Conservation (phyloP, 2,888 invertebrate species). For the Tipula unca region DNA sequence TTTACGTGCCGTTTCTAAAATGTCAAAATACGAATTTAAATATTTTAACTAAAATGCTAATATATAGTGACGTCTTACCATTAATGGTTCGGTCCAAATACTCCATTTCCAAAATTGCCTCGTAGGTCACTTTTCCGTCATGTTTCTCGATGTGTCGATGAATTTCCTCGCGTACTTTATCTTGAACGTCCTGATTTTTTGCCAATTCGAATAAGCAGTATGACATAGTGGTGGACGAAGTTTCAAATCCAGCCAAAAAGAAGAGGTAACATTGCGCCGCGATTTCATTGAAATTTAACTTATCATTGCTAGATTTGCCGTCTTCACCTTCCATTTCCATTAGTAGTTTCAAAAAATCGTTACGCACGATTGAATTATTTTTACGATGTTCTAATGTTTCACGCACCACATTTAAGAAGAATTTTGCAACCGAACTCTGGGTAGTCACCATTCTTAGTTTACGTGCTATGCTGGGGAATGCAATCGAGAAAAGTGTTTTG, state of each 20-base stretch:
- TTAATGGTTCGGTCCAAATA: constrained; percentile 28
- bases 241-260: constrained; percentile 14
- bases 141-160: background rate
- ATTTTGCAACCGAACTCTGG: background rate
- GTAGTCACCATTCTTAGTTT: background rate
- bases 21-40: constrained; percentile 26
- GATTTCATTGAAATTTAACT: background rate
- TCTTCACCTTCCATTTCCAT: constrained; percentile 29
- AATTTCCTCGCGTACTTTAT: background rate
- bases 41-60: constrained; percentile 23
- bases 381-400: background rate
- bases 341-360: background rate
- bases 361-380: background rate
- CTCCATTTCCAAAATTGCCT: constrained; percentile 37
- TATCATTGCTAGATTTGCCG: background rate
- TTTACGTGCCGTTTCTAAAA: constrained; percentile 37
- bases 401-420: background rate
- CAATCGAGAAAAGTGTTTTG: background rate
- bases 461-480: background rate
- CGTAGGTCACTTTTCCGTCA: constrained; percentile 36
- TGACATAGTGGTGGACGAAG: background rate
- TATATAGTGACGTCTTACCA: background rate
- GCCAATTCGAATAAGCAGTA: background rate
- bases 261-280: background rate
- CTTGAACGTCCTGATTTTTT: background rate